Evolutionary conservation across 2,888 invertebrate genomes (phyloP).

Genomic region (Synanthedon vespiformis): DNA sequence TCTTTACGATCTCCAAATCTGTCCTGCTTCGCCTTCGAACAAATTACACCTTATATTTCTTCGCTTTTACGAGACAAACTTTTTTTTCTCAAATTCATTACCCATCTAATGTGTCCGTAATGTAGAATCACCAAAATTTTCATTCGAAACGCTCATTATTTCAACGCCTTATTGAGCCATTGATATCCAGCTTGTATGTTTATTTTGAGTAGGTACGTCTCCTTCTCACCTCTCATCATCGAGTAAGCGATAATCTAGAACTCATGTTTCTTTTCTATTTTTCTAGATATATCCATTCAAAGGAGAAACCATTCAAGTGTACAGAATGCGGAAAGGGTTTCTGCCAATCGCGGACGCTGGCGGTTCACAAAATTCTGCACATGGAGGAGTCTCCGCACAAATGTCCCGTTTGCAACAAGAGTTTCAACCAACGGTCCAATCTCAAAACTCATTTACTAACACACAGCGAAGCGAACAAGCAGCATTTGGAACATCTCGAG

Average conservation of each 20-base stretch:
- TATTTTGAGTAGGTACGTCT: conserved; percentile 24
- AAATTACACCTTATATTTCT: conserved; percentile 69
- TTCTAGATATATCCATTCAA: conserved; percentile 95
- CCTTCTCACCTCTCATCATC: conserved; percentile 14
- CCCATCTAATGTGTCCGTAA: conserved; percentile 45
- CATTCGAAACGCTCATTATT: conserved; percentile 35
- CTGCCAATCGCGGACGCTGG: conserved; percentile 95
- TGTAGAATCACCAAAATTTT: conserved; percentile 41
- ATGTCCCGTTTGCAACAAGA: conserved; percentile 88
- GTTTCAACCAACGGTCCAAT: conserved; percentile 93
- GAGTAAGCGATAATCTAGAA: conserved; percentile 24
- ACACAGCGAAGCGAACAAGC: conserved; percentile 78
- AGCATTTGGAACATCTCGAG: conserved; percentile 59
- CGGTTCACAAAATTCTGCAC: conserved; percentile 95
- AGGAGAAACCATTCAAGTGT: conserved; percentile 98
- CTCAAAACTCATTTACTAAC: conserved; percentile 91
- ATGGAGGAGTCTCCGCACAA: conserved; percentile 95
- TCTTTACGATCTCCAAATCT: conserved; percentile 68
- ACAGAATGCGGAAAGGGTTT: conserved; percentile 97
- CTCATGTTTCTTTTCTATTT: conserved; percentile 21
- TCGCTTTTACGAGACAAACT: conserved; percentile 63
- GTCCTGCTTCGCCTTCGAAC: conserved; percentile 63
- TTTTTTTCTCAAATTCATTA: conserved; percentile 51
- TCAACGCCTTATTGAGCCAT: conserved; percentile 31
- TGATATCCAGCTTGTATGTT: conserved; percentile 23